Percentiles rank a stretch among this genome's conserved stretches.
Evolutionary conservation across 2,113 vertebrate species (phyloP).

Genomic region (Sterrhoptilus dennistouni): DNA sequence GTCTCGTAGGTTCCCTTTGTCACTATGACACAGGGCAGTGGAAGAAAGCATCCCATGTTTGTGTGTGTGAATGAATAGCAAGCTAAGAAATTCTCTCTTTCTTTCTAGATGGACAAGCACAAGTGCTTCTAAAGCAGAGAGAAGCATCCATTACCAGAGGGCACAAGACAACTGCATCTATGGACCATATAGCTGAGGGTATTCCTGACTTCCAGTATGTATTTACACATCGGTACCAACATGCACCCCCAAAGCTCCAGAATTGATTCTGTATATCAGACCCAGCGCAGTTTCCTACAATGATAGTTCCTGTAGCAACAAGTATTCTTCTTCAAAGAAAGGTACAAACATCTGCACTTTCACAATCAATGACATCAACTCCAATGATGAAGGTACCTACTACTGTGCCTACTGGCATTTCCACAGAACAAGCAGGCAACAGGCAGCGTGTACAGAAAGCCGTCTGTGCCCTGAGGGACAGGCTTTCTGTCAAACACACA

Average conservation of each 20-base stretch:
- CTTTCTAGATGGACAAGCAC: conserved; percentile 8
- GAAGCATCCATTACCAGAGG: neutral
- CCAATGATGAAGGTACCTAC: neutral
- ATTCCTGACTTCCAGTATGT: accelerated
- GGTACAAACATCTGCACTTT: neutral
- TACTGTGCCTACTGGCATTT: conserved; percentile 38
- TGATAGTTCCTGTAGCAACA: neutral
- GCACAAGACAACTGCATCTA: neutral
- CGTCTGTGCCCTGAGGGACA: neutral
- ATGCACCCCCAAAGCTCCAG: neutral
- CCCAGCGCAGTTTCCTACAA: accelerated
- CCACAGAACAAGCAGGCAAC: neutral
- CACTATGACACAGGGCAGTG: accelerated
- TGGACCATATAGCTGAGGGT: neutral
- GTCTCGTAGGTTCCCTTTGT: neutral
- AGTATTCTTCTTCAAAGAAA: neutral
- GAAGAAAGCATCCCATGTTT: accelerated
- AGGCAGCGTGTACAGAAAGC: neutral
- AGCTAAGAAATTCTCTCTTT: neutral
- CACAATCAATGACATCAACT: neutral
- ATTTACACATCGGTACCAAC: conserved; percentile 4
- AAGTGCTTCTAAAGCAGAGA: neutral
- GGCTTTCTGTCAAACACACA: neutral
- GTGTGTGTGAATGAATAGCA: accelerated
- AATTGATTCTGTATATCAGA: neutral